Conservation (phyloP, 2,888 invertebrate genomes). For the Pseudococcus longispinus region DNA sequence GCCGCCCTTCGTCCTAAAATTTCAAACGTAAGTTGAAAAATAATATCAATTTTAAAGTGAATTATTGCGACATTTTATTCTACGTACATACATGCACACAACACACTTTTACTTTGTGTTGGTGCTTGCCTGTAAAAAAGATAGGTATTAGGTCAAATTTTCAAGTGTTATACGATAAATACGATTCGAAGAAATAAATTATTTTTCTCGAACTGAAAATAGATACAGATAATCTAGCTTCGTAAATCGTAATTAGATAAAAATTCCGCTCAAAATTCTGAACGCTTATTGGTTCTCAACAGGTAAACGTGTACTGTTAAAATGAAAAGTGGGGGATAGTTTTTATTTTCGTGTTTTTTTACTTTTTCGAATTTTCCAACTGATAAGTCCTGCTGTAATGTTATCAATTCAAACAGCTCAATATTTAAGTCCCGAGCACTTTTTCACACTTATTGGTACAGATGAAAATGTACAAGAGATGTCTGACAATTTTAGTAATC, state of each 20-base stretch:
- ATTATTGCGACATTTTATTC: too few relatives aligned
- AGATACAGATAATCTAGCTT: too few relatives aligned
- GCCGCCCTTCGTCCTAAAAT: background rate
- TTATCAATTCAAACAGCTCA: background rate
- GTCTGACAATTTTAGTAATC: background rate
- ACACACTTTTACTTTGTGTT: too few relatives aligned
- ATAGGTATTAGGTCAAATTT: too few relatives aligned
- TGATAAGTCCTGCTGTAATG: background rate
- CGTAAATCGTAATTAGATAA: background rate
- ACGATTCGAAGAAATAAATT: too few relatives aligned
- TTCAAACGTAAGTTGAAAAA: background rate
- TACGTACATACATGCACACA: too few relatives aligned
- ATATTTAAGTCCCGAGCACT: background rate
- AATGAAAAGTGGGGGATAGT: background rate
- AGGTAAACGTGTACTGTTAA: background rate
- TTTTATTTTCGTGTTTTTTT: background rate
- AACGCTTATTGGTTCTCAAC: background rate
- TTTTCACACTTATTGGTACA: background rate
- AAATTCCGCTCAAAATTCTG: background rate
- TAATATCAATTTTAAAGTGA: too few relatives aligned
- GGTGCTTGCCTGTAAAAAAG: too few relatives aligned
- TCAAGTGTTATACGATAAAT: too few relatives aligned
- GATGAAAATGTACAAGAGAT: conserved; percentile 13
- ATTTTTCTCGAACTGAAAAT: too few relatives aligned
- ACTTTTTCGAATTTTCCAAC: background rate